Evolutionary conservation across 1,140 invertebrate genomes (phyloP).

Genomic region (Panagrolaimus sp.): DNA sequence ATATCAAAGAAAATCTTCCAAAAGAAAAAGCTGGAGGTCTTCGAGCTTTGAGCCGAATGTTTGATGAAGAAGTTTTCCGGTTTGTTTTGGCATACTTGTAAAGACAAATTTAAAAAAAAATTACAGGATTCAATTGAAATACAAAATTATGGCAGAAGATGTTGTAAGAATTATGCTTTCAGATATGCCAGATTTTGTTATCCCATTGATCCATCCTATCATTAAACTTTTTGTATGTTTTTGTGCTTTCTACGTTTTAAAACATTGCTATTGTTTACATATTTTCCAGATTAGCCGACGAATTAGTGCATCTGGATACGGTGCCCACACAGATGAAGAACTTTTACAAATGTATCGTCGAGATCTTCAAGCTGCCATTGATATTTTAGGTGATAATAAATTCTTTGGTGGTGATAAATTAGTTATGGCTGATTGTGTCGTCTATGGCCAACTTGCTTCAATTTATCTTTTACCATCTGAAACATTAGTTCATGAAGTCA

Average conservation of each 20-base stretch:
- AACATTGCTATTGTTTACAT: background rate
- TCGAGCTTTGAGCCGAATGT: background rate
- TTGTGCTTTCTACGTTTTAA: background rate
- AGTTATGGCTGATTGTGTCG: slow-evolving; percentile 36
- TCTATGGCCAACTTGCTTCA: slow-evolving; percentile 47
- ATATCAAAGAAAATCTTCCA: slow-evolving; percentile 63
- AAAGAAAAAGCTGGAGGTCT: slow-evolving; percentile 55
- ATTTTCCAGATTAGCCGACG: slow-evolving; percentile 14
- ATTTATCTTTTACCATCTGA: slow-evolving; percentile 38
- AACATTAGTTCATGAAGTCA: slow-evolving; percentile 14
- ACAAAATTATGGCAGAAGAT: background rate
- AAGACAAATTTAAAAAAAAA: background rate
- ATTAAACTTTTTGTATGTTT: background rate
- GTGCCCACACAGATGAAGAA: slow-evolving; percentile 31
- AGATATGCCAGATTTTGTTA: slow-evolving; percentile 23
- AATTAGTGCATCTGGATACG: slow-evolving; percentile 36
- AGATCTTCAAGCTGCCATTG: slow-evolving; percentile 42
- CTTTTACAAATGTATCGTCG: slow-evolving; percentile 42
- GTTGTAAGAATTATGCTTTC: slow-evolving; percentile 23
- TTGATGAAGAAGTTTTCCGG: slow-evolving; percentile 3
- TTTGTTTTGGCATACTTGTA: background rate
- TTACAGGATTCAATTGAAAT: background rate
- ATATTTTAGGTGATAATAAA: slow-evolving; percentile 48
- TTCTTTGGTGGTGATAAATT: slow-evolving; percentile 43
- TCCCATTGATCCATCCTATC: slow-evolving; percentile 11